Conservation (phyloP, 2,113 vertebrate genomes). For the Helogale parvula region DNA sequence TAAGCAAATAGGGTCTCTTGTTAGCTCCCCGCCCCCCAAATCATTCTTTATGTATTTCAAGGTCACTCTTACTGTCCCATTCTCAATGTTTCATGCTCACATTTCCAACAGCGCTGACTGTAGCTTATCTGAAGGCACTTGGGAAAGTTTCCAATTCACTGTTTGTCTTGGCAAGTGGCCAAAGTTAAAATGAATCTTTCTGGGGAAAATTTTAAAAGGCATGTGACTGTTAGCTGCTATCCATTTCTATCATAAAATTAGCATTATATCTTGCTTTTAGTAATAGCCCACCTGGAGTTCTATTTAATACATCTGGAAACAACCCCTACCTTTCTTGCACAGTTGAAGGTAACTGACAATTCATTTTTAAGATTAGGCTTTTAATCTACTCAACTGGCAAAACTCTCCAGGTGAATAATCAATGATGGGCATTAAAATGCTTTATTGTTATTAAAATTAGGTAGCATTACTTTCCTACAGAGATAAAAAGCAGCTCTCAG, state of each 20-base stretch:
- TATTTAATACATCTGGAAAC: constrained; percentile 23
- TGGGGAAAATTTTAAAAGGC: not conserved
- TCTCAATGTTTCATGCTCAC: not conserved
- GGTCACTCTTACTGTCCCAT: not conserved
- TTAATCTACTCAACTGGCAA: not conserved
- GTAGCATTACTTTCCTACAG: not conserved
- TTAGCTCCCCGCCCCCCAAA: not conserved
- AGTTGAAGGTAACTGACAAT: constrained; percentile 9
- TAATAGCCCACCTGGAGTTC: not conserved
- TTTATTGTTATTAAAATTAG: constrained; percentile 46
- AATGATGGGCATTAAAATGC: not conserved
- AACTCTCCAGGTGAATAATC: not conserved
- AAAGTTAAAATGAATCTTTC: constrained; percentile 42
- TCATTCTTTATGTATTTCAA: not conserved
- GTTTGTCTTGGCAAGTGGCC: constrained; percentile 42
- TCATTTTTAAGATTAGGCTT: constrained; percentile 42
- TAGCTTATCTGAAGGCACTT: not conserved
- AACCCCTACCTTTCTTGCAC: not conserved
- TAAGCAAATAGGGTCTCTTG: not conserved
- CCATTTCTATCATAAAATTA: not conserved
- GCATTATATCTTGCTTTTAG: constrained; percentile 8
- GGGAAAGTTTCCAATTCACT: constrained; percentile 48
- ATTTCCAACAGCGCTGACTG: not conserved
- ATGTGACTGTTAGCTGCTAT: not conserved
- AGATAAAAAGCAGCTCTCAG: not conserved